phyloP scores from a whole-genome alignment of 2,113 vertebrate genomes.

The Protomyctophum bolini region DNA sequence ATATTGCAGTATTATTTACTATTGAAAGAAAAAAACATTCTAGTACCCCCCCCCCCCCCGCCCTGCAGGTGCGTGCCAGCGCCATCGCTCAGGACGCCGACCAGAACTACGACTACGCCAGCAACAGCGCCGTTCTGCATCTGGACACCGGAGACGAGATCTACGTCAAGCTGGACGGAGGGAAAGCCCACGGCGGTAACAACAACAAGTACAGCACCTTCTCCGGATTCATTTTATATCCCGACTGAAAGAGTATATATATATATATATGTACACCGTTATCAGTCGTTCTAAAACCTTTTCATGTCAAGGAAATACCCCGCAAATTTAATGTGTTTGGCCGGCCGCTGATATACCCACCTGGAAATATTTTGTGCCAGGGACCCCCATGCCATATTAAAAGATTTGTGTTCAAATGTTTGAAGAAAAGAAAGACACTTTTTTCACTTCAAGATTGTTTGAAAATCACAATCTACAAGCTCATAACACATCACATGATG shows the following conservation, averaged over 20 bases:
- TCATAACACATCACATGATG: too few relatives aligned
- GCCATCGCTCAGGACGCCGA: slow-evolving; percentile 94
- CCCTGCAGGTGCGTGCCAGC: slow-evolving; percentile 87
- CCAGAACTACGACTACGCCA: slow-evolving; percentile 96
- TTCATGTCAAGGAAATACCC: too few relatives aligned
- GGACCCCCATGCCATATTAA: too few relatives aligned
- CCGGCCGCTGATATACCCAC: too few relatives aligned
- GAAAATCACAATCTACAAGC: too few relatives aligned
- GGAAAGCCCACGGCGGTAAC: slow-evolving; percentile 93
- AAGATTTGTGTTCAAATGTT: too few relatives aligned
- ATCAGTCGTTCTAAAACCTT: too few relatives aligned
- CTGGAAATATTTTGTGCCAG: too few relatives aligned
- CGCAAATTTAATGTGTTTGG: too few relatives aligned
- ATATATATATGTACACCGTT: too few relatives aligned
- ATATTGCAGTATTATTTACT: not conserved
- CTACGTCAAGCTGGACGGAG: slow-evolving; percentile 93
- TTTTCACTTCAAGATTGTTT: too few relatives aligned
- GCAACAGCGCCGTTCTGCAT: slow-evolving; percentile 94
- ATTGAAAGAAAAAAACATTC: not conserved
- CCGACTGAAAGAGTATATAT: slow-evolving; percentile 76
- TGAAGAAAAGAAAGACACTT: too few relatives aligned
- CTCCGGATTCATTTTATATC: slow-evolving; percentile 94
- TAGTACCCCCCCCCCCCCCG: not conserved
- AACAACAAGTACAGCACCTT: slow-evolving; percentile 99
- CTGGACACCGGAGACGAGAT: slow-evolving; percentile 93